A percentile compares a stretch with the other conserved stretches of the same genome.
Evolutionary conservation across 2,797 vertebrate species (phyloP).

Genomic region (Girardinus metallicus): DNA sequence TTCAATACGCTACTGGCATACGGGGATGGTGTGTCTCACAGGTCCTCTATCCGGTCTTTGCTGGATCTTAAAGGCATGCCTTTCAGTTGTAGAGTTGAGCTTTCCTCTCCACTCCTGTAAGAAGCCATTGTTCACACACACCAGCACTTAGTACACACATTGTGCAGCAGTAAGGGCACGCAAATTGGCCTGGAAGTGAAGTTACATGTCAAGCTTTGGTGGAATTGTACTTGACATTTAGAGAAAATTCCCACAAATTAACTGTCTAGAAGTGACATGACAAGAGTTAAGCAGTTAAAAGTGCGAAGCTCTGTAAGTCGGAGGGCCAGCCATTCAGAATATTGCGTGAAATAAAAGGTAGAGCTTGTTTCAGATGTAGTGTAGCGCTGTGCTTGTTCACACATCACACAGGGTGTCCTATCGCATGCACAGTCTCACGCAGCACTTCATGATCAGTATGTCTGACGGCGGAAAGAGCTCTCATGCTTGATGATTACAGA

Average conservation of each 20-base stretch:
- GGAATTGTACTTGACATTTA: conserved; percentile 23
- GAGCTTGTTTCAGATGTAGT: conserved; percentile 1
- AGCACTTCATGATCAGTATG: conserved; percentile 7
- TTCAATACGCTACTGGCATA: background rate
- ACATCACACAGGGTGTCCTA: background rate
- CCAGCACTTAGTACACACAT: background rate
- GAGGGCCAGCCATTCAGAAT: background rate
- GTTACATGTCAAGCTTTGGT: conserved; percentile 12
- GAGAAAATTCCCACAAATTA: conserved; percentile 28
- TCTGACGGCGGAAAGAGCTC: conserved; percentile 22
- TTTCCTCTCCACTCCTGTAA: conserved; percentile 12
- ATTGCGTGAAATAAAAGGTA: background rate
- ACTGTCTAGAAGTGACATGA: conserved; percentile 19
- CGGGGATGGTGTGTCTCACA: background rate
- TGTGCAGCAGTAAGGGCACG: background rate
- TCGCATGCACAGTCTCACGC: background rate
- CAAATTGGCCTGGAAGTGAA: conserved; percentile 7
- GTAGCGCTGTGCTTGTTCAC: background rate
- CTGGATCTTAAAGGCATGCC: background rate
- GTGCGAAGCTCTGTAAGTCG: background rate
- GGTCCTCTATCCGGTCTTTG: background rate
- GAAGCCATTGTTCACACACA: conserved; percentile 17
- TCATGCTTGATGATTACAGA: conserved; percentile 45
- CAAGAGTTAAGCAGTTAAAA: conserved; percentile 13
- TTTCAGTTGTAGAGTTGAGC: background rate